Percentiles rank a stretch among this genome's conserved stretches.
Conservation (phyloP, 2,888 invertebrate genomes). For the Cheilosia impressa region DNA sequence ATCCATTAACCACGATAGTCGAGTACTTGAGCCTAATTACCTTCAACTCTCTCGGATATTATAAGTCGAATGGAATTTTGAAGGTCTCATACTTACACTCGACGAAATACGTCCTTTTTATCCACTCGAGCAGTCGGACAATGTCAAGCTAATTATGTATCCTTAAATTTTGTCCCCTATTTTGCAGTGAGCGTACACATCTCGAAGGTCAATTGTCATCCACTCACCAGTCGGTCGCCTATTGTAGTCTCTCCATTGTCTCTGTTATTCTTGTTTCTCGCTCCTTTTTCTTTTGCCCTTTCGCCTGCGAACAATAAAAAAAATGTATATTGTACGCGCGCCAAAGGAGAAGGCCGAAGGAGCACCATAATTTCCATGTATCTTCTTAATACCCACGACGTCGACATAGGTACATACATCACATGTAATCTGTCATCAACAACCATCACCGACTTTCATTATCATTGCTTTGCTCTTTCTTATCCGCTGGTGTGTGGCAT, state of each 20-base stretch:
- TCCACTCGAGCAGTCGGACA: slow-evolving; percentile 1
- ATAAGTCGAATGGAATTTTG: too few species aligned
- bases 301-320: slow-evolving; percentile 19
- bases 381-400: slow-evolving; percentile 7
- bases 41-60: too few species aligned
- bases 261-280: slow-evolving; percentile 3
- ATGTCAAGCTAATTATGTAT: slow-evolving; percentile 30
- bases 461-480: slow-evolving; percentile 34
- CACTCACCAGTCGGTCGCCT: slow-evolving; percentile 20
- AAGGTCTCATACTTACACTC: too few species aligned
- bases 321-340: not conserved
- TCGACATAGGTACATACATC: not conserved
- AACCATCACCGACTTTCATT: slow-evolving; percentile 49
- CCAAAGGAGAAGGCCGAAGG: slow-evolving; percentile 13
- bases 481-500: not conserved
- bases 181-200: slow-evolving; percentile 15
- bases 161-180: slow-evolving; percentile 3
- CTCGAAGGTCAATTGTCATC: slow-evolving; percentile 45
- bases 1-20: too few species aligned
- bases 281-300: not conserved
- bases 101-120: not conserved
- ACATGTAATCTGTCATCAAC: slow-evolving; percentile 64
- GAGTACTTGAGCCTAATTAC: too few species aligned
- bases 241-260: slow-evolving; percentile 19
- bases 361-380: slow-evolving; percentile 45